phyloP scores from a whole-genome alignment of 2,888 invertebrate species.

The Morpho helenor region DNA sequence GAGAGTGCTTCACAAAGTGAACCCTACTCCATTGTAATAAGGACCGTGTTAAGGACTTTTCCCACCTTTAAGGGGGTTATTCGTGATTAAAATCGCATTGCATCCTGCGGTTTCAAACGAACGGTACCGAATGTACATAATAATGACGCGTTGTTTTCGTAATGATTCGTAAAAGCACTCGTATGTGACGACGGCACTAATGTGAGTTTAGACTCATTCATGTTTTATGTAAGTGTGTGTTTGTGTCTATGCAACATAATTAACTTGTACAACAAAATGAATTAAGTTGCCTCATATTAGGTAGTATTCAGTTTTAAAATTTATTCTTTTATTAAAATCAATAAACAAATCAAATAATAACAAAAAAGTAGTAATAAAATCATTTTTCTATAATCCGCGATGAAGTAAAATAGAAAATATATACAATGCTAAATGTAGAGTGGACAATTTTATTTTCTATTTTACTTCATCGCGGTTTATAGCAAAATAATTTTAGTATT shows the following conservation, averaged over 20 bases:
- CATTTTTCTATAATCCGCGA: no score
- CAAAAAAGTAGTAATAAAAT: no score
- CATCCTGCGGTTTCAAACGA: conserved; percentile 60
- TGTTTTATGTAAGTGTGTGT: conserved; percentile 5
- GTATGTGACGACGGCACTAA: conserved; percentile 9
- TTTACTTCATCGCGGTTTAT: no score
- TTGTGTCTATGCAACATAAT: neutral
- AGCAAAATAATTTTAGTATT: no score
- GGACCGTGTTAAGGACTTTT: conserved; percentile 12
- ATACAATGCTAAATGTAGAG: no score
- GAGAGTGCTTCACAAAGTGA: conserved; percentile 23
- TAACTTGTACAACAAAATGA: neutral
- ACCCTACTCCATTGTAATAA: conserved; percentile 31
- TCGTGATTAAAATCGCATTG: conserved; percentile 59
- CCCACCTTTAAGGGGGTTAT: conserved; percentile 35
- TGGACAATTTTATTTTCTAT: no score
- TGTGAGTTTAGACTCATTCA: conserved; percentile 7
- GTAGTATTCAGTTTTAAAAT: no score
- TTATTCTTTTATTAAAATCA: no score
- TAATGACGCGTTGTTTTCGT: conserved; percentile 31
- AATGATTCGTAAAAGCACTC: conserved; percentile 14
- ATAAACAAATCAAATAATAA: no score
- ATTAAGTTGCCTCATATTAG: no score
- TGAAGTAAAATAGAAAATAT: no score
- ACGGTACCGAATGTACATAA: conserved; percentile 46